These are phyloP conservation scores for Drosophila paramelanica DNA, from an alignment of 2,888 invertebrate genomes.

Conservation along the genomic window DNA sequence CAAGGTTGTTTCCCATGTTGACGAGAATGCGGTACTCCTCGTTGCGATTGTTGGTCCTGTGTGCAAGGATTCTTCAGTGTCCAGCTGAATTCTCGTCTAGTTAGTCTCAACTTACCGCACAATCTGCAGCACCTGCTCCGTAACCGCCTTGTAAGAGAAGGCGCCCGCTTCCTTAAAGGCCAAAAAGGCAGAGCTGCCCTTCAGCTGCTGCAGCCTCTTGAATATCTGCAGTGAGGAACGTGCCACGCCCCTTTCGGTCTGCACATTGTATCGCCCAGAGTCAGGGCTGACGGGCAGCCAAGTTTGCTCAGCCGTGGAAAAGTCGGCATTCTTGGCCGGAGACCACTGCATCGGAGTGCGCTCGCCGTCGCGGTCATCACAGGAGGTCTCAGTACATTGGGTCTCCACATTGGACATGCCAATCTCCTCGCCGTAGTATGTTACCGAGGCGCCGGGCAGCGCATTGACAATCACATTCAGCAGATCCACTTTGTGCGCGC, in stretches of 20 bases:
- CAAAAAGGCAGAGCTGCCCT: conserved; percentile 84
- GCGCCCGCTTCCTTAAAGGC: conserved; percentile 71
- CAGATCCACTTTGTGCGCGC: conserved; percentile 88
- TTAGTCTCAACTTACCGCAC: conserved; percentile 60
- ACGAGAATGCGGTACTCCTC: conserved; percentile 81
- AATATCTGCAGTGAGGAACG: conserved; percentile 87
- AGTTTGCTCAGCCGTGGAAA: conserved; percentile 86
- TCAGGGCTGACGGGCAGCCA: conserved; percentile 90
- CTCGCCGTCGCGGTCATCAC: conserved; percentile 86
- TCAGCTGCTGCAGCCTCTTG: conserved; percentile 86
- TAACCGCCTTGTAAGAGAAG: conserved; percentile 77
- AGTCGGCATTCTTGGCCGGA: conserved; percentile 86
- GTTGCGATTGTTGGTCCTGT: conserved; percentile 59
- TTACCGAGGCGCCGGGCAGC: conserved; percentile 91
- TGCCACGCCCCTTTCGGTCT: conserved; percentile 85
- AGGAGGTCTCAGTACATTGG: conserved; percentile 78
- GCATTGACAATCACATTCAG: conserved; percentile 89
- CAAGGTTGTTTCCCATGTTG: conserved; percentile 77
- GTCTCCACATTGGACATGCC: conserved; percentile 87
- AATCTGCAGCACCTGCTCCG: conserved; percentile 80
- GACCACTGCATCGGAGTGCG: conserved; percentile 89
- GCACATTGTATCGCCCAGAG: conserved; percentile 87
- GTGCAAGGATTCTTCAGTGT: background rate
- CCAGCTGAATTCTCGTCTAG: fast-evolving
- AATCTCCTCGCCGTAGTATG: conserved; percentile 92